phyloP scores from a whole-genome alignment of 2,113 vertebrate genomes.

The Ibidorhyncha struthersii region DNA sequence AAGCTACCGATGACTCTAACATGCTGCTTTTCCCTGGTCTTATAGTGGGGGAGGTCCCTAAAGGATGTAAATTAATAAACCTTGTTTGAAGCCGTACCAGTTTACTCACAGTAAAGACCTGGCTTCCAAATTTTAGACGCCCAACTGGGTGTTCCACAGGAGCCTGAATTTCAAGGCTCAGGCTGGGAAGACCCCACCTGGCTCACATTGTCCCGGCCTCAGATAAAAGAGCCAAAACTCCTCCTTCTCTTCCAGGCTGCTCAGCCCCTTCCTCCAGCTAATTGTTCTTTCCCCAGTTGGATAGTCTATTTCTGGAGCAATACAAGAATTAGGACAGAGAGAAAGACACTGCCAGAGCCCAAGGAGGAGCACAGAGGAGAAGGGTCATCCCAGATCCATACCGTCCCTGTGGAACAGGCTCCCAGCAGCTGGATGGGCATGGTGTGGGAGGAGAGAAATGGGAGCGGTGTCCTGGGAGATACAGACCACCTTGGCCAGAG shows the following conservation, averaged over 20 bases:
- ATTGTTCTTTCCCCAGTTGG: conserved; percentile 48
- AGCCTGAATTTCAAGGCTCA: not conserved
- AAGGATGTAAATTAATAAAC: not conserved
- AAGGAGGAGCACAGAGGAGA: not conserved
- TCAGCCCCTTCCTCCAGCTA: conserved; percentile 25
- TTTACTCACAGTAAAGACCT: not conserved
- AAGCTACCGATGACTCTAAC: not conserved
- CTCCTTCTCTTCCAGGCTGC: not conserved
- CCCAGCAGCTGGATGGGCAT: not conserved
- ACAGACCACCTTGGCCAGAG: not conserved
- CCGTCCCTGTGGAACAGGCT: not conserved
- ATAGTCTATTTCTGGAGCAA: conserved; percentile 62
- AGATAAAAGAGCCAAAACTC: not conserved
- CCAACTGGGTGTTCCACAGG: not conserved
- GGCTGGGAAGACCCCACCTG: not conserved
- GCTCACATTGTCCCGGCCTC: not conserved
- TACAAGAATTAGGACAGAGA: conserved; percentile 19
- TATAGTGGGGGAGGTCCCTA: not conserved
- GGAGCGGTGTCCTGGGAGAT: not conserved
- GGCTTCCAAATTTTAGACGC: not conserved
- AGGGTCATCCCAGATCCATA: not conserved
- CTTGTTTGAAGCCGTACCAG: not conserved
- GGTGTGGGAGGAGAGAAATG: not conserved
- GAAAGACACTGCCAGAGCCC: not conserved
- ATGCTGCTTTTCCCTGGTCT: not conserved